Evolutionary conservation across 2,888 invertebrate genomes (phyloP), one percentile per base, ranked within the genome.

Genomic region (Drosophila lutescens): DNA sequence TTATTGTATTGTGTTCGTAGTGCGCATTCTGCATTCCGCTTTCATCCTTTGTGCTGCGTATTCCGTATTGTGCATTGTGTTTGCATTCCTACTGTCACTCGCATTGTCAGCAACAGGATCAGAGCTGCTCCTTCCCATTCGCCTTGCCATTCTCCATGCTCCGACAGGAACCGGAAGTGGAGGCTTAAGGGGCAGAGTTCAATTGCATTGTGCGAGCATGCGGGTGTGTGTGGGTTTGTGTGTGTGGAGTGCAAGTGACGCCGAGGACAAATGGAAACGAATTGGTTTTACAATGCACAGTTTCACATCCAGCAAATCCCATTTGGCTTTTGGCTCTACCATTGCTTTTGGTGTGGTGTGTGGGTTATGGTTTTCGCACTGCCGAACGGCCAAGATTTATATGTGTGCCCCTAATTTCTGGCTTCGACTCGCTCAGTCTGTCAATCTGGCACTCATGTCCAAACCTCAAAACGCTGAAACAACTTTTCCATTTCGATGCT

Each of bases 61-160:
- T 46, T 71, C 41, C 62, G 68, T 62, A 68, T 70, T 67, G 69
- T 68, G 63, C 36, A 61, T 73, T 73, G 63, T 73, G 55, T 53
- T 74, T 70, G 54, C 73, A 60, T 49, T 71, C 60, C 63, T 30
- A 26, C 63, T 69, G 72, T 75, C 76, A 68, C 68, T 79, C 65
- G 74, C 84, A 86, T 83, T 88, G 81, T 86, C 88, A 82, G 86
- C 88, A 65, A 20, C 50, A 68, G 65, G 68, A 66, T 74, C 56
- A 73, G 63, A 32, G 47, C 47, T n/a, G 8, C 30, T 46, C 30
- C 40, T 26, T n/a, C 23, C 26, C 47, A 17, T 47, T 23, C 41
- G 43, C 7, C 46, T 49, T 26, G 26, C 26, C 26, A 1, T 6
- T 26, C 26, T 17, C 49, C 8, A 2, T 34, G 41, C 65, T 34